Evolutionary conservation across 2,888 invertebrate species (phyloP).

Genomic region (Calliscelio sp.): DNA sequence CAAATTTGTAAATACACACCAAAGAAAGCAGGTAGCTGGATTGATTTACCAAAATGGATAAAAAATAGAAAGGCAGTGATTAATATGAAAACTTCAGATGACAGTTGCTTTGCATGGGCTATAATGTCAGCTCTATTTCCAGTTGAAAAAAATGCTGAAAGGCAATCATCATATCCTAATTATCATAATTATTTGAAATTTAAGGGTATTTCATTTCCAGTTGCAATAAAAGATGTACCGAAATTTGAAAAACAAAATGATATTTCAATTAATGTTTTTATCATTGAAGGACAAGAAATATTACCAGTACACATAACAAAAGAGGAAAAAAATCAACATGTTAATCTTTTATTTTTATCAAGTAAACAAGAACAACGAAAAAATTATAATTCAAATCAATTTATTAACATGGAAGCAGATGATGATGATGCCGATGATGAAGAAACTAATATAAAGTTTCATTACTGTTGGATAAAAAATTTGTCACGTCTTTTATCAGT

Average conservation of each 20-base stretch:
- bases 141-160: no score
- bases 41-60: slow-evolving; percentile 10
- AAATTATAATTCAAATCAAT: not conserved
- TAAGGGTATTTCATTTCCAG: slow-evolving; percentile 17
- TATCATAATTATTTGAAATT: slow-evolving; percentile 15
- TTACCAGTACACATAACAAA: slow-evolving; percentile 1
- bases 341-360: slow-evolving; percentile 20
- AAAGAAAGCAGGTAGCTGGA: not conserved
- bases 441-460: not conserved
- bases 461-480: slow-evolving; percentile 24
- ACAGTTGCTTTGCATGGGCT: slow-evolving; percentile 7
- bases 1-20: slow-evolving; percentile 6
- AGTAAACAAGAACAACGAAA: not conserved
- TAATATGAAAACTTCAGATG: not conserved
- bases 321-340: not conserved
- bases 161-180: slow-evolving; percentile 33
- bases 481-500: not conserved
- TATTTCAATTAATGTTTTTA: slow-evolving; percentile 20
- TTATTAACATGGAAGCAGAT: not conserved
- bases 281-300: not conserved
- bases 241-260: slow-evolving; percentile 60
- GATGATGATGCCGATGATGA: not conserved
- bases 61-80: not conserved
- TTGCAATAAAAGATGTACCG: slow-evolving; percentile 13
- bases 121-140: slow-evolving; percentile 17